Evolutionary conservation across 2,888 invertebrate species (phyloP), one percentile per base, ranked within the genome.

Genomic region (Gortyna flavago): DNA sequence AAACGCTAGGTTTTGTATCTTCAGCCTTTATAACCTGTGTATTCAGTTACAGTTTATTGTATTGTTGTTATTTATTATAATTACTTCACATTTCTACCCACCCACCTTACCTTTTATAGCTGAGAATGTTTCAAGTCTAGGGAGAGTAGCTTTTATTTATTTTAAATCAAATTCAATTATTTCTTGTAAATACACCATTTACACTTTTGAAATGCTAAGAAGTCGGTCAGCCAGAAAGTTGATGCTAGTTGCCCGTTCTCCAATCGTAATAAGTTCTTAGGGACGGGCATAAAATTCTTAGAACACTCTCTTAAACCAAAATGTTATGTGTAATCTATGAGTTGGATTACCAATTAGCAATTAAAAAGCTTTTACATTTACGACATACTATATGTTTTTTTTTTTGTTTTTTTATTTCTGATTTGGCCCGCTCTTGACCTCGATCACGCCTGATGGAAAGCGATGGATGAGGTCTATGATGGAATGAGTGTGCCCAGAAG

Each of bases 1-100:
- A 81, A 82, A 44, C 48, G 48, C 41, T 35, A 59, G n/a, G 25
- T 29, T 72, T 72, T 61, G 65, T 73, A 62, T 65, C 64, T 77
- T 68, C 29, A 69, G 64, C 44, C 54, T 38, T 71, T 67, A 13
- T 61, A 35, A 35, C 44, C 32, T 51, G 11, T 41, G 44, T 41
- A 78, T 67, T 68, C n/a, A 62, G 35, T 68, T 35, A 54, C 69
- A 79, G 29, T 48, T 62, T 64, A 70, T 62, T 62, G 62, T n/a
- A 8, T 41, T 54, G n/a, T 44, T 70, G 25, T 29, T 16, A 32
- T 54, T 78, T 25, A 44, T n/a, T 44, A 54, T 64, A 54, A 44
- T 44, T 51, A 77, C 41, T 38, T 16, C 29, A 69, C 18, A 21
- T 38, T 62, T 32, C 29, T 25, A 44, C 21, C 13, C 16, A 18